Evolutionary conservation across 1,140 invertebrate species (phyloP).

Genomic region (Melitaea cinxia): DNA sequence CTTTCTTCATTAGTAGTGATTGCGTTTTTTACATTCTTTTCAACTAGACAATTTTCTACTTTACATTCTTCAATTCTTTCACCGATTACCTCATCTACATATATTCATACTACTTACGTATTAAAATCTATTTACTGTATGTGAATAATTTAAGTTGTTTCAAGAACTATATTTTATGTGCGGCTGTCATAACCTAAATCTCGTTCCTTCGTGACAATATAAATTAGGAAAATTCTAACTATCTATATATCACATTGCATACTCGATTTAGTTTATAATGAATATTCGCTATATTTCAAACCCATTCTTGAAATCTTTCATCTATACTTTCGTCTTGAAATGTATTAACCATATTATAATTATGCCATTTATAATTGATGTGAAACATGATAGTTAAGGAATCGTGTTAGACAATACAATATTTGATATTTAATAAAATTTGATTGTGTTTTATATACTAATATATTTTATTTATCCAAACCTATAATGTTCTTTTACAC

Average conservation of each 20-base stretch:
- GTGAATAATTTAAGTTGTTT: constrained; percentile 26
- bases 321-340: constrained; percentile 56
- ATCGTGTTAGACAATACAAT: constrained; percentile 82
- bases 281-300: constrained; percentile 41
- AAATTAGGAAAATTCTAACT: constrained; percentile 37
- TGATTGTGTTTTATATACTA: constrained; percentile 77
- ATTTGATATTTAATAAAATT: constrained; percentile 82
- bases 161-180: constrained; percentile 37
- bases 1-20: constrained; percentile 44
- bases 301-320: constrained; percentile 50
- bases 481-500: not conserved
- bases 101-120: not conserved
- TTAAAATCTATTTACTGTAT: constrained; percentile 23
- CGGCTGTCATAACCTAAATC: constrained; percentile 54
- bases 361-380: constrained; percentile 74
- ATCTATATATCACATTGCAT: constrained; percentile 24
- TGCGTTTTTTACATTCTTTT: constrained; percentile 38
- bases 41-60: constrained; percentile 18
- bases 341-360: constrained; percentile 72
- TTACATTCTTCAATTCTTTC: constrained; percentile 22
- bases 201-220: constrained; percentile 79
- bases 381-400: constrained; percentile 80
- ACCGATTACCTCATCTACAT: constrained; percentile 9
- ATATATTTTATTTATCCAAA: constrained; percentile 7
- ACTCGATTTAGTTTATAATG: constrained; percentile 17